phyloP scores from a whole-genome alignment of 1,140 invertebrate genomes.

The Tetramorium simillimum region DNA sequence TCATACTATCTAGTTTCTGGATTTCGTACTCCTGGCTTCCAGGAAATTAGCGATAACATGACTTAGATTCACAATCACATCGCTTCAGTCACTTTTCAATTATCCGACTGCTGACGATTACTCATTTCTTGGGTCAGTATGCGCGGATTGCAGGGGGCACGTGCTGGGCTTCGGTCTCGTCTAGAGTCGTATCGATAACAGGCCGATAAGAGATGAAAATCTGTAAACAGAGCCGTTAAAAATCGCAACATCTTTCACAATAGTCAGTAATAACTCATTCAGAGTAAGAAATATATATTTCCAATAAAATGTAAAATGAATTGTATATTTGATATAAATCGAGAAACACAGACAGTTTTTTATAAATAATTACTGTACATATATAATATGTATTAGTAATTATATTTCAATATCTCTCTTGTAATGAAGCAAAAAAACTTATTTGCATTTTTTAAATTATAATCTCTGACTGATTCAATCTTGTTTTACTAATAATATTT shows the following conservation, averaged over 20 bases:
- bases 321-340: neutral
- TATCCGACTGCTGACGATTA: neutral
- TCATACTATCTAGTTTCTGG: neutral
- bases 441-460: neutral
- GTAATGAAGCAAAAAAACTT: neutral
- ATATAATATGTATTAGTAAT: neutral
- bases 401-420: neutral
- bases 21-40: neutral
- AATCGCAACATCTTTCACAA: neutral
- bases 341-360: neutral
- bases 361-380: neutral
- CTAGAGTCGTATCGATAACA: slow-evolving; percentile 95
- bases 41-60: neutral
- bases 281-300: neutral
- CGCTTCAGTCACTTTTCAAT: neutral
- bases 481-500: neutral
- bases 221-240: slow-evolving; percentile 78
- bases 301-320: neutral
- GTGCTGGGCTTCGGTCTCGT: slow-evolving; percentile 89
- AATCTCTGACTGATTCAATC: neutral
- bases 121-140: slow-evolving; percentile 85
- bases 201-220: slow-evolving; percentile 93
- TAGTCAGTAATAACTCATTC: neutral
- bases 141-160: slow-evolving; percentile 91
- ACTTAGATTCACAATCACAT: slow-evolving; percentile 9